Conservation (phyloP, 1,140 invertebrate species). For the Frieseomelitta varia region DNA sequence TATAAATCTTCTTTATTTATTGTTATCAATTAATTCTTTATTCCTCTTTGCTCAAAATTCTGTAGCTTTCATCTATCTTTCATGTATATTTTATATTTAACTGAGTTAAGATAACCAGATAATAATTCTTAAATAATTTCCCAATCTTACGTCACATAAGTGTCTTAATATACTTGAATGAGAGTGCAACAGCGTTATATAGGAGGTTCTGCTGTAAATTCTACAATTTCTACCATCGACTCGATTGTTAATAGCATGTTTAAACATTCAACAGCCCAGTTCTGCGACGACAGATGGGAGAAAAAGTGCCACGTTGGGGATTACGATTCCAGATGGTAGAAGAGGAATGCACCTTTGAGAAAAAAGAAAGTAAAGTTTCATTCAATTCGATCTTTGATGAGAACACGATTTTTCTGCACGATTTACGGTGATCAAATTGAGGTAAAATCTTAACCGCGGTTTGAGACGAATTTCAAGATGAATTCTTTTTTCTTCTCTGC, state of each 20-base stretch:
- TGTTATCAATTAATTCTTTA: no score
- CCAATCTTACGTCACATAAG: background rate
- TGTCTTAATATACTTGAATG: background rate
- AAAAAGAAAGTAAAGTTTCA: background rate
- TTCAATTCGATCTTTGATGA: background rate
- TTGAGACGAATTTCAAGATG: background rate
- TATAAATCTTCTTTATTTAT: no score
- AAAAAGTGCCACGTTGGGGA: background rate
- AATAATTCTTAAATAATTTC: background rate
- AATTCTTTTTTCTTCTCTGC: background rate
- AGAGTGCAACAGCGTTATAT: background rate
- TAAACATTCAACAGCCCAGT: background rate
- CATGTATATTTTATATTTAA: no score
- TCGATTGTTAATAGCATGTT: slow-evolving; percentile 1
- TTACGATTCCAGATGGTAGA: background rate
- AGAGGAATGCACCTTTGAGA: background rate
- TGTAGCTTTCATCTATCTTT: no score
- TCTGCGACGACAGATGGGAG: background rate
- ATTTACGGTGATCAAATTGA: background rate
- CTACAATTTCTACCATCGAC: background rate
- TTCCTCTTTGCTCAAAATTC: no score
- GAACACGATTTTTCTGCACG: background rate
- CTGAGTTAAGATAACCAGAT: background rate
- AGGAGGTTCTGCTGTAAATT: background rate
- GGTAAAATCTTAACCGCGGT: background rate